These are phyloP conservation scores for Miichthys miiuy DNA, from an alignment of 2,797 vertebrate species.

Conservation along the genomic window DNA sequence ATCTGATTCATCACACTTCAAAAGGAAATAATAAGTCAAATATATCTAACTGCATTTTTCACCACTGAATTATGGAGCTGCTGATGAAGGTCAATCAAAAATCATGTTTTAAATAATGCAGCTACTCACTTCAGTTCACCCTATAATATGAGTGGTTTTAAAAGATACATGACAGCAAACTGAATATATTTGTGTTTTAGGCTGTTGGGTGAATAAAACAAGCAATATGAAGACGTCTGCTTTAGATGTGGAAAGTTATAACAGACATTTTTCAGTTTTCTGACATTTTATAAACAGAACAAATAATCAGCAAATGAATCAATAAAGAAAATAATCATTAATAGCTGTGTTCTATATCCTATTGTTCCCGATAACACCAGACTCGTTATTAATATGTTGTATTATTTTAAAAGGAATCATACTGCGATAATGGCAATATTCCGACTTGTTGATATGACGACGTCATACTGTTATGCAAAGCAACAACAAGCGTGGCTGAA, in stretches of 20 bases:
- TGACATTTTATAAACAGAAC: neutral
- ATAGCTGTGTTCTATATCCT: neutral
- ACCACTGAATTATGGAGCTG: neutral
- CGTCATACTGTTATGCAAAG: no score
- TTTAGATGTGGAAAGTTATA: neutral
- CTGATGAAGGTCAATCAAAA: neutral
- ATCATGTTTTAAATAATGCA: neutral
- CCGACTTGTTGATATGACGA: no score
- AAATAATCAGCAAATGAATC: neutral
- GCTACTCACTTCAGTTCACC: neutral
- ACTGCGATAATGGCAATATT: no score
- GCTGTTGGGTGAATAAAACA: neutral
- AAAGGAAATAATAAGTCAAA: no score
- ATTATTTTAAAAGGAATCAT: no score
- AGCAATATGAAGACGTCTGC: neutral
- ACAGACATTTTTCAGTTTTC: neutral
- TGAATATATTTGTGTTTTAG: neutral
- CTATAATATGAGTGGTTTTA: neutral
- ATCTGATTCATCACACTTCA: neutral
- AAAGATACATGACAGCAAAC: neutral
- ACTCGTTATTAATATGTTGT: no score
- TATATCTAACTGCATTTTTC: neutral
- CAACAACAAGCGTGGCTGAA: no score
- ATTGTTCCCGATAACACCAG: no score
- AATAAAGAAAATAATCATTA: neutral